Evolutionary conservation across 2,113 vertebrate genomes (phyloP).

Genomic region (Melanostigma gelatinosum): DNA sequence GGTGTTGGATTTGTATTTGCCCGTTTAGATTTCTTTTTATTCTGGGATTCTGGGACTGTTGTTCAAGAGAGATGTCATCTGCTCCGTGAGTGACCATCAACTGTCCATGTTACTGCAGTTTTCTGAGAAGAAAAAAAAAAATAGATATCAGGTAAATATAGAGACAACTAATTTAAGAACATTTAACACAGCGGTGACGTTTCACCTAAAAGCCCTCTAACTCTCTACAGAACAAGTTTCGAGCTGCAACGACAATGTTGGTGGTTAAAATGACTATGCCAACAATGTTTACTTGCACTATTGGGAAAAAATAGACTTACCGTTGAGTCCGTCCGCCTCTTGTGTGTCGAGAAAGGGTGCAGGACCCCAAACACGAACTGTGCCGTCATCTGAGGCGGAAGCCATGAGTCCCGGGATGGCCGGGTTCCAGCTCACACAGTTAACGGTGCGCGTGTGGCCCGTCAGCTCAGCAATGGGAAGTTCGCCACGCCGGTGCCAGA

Average conservation of each 20-base stretch:
- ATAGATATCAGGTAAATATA: constrained; percentile 4
- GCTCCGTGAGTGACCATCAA: constrained; percentile 93
- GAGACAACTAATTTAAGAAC: neutral
- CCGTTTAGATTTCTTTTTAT: constrained; percentile 47
- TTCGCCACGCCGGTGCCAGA: constrained; percentile 98
- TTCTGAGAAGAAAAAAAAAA: constrained; percentile 82
- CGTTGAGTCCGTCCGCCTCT: constrained; percentile 90
- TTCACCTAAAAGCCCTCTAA: neutral
- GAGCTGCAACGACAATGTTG: neutral
- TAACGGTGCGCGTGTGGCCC: constrained; percentile 97
- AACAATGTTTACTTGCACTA: neutral
- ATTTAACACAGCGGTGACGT: neutral
- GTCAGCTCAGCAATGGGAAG: constrained; percentile 98
- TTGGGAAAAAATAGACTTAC: constrained; percentile 53
- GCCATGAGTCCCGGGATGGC: constrained; percentile 97
- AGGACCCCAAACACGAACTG: constrained; percentile 98
- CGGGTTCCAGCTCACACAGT: constrained; percentile 99
- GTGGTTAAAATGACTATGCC: neutral
- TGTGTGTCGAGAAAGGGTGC: constrained; percentile 94
- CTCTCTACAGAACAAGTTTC: neutral
- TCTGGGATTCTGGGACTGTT: constrained; percentile 71
- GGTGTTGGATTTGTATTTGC: constrained; percentile 55
- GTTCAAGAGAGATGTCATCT: constrained; percentile 86
- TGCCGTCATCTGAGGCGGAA: constrained; percentile 98
- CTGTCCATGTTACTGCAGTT: constrained; percentile 99